These are phyloP conservation scores for Chloropsis hardwickii DNA, from an alignment of 2,113 vertebrate species.

Conservation along the genomic window DNA sequence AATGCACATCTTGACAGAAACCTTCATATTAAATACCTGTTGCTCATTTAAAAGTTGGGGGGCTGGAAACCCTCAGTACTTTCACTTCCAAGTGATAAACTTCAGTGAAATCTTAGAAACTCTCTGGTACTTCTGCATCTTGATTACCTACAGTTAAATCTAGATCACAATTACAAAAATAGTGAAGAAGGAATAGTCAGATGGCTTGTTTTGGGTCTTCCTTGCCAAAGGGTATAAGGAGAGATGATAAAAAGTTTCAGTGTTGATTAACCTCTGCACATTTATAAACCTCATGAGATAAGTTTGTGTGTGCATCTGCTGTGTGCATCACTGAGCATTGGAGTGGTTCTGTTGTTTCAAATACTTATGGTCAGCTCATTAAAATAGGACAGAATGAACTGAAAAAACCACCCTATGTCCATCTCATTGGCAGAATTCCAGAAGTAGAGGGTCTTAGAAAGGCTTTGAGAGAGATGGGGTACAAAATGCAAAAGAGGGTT, in stretches of 20 bases:
- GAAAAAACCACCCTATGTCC: accelerated
- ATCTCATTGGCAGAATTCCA: background rate
- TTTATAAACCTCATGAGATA: background rate
- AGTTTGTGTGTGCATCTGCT: accelerated
- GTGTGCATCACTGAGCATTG: background rate
- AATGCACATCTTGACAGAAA: background rate
- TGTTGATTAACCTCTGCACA: background rate
- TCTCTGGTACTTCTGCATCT: background rate
- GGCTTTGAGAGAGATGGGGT: background rate
- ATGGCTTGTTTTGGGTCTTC: background rate
- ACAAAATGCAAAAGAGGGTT: background rate
- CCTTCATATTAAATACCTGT: background rate
- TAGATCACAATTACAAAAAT: background rate
- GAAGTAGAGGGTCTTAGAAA: background rate
- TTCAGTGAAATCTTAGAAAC: background rate
- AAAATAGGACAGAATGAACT: background rate
- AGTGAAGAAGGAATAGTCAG: background rate
- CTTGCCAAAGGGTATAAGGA: background rate
- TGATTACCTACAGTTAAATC: background rate
- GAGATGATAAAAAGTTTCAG: background rate
- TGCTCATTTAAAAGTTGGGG: background rate
- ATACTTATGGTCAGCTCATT: background rate
- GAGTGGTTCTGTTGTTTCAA: background rate
- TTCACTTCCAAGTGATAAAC: background rate
- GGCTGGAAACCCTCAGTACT: background rate